Evolutionary conservation across 2,113 vertebrate species (phyloP).

Genomic region (Sciurus niger): DNA sequence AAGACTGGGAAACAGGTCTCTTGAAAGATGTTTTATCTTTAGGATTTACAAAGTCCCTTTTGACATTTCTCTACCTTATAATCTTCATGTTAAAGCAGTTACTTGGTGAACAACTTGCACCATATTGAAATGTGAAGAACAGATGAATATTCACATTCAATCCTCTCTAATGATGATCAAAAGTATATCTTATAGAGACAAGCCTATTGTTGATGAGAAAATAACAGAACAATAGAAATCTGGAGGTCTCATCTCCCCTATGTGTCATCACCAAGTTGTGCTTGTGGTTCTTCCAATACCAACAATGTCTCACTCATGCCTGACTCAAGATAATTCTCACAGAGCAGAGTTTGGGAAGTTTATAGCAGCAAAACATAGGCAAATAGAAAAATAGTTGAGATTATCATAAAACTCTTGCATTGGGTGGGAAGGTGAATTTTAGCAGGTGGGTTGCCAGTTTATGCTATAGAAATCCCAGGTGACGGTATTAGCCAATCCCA

Average conservation of each 20-base stretch:
- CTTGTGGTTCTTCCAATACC: background rate
- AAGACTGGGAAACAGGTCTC: background rate
- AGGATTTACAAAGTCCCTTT: background rate
- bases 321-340: background rate
- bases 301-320: background rate
- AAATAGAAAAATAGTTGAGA: background rate
- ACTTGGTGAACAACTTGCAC: background rate
- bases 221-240: background rate
- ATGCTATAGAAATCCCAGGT: no score
- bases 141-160: background rate
- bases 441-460: background rate
- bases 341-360: background rate
- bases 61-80: background rate
- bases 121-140: background rate
- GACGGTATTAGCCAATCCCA: background rate
- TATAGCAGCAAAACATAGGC: background rate
- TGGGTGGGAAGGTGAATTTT: background rate
- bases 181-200: background rate
- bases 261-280: background rate
- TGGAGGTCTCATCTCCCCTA: background rate
- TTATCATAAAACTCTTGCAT: background rate
- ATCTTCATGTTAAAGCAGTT: background rate
- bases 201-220: background rate
- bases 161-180: background rate
- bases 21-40: background rate